Conservation (phyloP, 2,113 vertebrate genomes). For the Acrocephalus kingi region DNA sequence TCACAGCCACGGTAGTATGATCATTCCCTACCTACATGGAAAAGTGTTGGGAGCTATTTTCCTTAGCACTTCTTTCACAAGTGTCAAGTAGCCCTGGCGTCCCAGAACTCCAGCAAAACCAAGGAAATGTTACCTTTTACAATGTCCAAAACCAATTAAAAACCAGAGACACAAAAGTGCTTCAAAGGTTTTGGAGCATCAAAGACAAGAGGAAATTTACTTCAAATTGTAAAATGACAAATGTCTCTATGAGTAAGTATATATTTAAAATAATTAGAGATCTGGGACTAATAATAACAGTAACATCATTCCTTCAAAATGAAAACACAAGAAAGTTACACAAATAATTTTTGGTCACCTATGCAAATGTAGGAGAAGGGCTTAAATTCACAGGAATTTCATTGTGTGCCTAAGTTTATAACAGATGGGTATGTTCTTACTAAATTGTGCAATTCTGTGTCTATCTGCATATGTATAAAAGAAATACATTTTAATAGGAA, state of each 20-base stretch:
- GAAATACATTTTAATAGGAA: background rate
- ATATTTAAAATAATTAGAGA: background rate
- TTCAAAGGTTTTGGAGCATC: background rate
- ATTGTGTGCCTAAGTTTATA: background rate
- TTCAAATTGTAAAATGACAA: background rate
- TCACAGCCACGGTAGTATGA: background rate
- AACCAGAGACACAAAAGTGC: background rate
- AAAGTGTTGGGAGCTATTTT: background rate
- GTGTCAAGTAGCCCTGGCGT: background rate
- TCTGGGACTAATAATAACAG: background rate
- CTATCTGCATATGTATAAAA: background rate
- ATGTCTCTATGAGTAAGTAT: background rate
- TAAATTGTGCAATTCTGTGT: background rate
- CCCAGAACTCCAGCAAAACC: background rate
- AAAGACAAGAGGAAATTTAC: background rate
- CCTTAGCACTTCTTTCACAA: background rate
- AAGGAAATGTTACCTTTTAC: background rate
- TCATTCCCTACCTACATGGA: background rate
- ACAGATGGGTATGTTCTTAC: background rate
- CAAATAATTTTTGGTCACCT: background rate
- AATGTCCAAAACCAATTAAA: background rate
- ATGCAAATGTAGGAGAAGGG: background rate
- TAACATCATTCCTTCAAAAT: background rate
- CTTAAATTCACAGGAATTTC: background rate
- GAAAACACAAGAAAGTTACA: background rate